Percentiles rank a stretch among this genome's conserved stretches.
Conservation (phyloP, 2,113 vertebrate genomes). For the Sterna hirundo region DNA sequence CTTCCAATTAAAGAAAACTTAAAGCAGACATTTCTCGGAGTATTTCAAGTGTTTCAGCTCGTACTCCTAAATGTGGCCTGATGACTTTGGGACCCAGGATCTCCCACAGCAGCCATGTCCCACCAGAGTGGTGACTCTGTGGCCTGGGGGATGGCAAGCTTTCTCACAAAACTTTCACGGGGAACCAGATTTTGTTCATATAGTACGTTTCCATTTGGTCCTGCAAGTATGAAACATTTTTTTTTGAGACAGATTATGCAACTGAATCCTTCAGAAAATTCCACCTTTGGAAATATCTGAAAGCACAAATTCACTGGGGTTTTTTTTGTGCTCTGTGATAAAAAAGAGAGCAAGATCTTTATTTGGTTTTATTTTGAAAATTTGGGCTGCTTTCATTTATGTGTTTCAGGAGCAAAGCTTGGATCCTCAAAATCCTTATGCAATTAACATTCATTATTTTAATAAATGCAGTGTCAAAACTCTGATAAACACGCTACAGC, state of each 20-base stretch:
- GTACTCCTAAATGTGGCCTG: neutral
- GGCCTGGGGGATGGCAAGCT: neutral
- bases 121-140: neutral
- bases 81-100: neutral
- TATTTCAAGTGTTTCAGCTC: neutral
- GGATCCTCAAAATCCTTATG: neutral
- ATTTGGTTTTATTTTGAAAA: neutral
- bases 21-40: neutral
- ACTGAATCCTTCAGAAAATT: neutral
- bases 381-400: neutral
- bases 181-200: neutral
- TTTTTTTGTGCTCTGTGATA: neutral
- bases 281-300: neutral
- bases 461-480: neutral
- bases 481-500: neutral
- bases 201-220: neutral
- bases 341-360: neutral
- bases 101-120: neutral
- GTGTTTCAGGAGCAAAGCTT: neutral
- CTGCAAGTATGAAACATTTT: neutral
- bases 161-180: neutral
- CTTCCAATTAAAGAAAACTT: neutral
- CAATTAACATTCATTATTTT: neutral
- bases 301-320: neutral
- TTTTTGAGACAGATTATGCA: neutral